Evolutionary conservation across 2,797 vertebrate genomes (phyloP), one percentile per base, ranked within the genome.

Genomic region (Eulemur albifrons): DNA sequence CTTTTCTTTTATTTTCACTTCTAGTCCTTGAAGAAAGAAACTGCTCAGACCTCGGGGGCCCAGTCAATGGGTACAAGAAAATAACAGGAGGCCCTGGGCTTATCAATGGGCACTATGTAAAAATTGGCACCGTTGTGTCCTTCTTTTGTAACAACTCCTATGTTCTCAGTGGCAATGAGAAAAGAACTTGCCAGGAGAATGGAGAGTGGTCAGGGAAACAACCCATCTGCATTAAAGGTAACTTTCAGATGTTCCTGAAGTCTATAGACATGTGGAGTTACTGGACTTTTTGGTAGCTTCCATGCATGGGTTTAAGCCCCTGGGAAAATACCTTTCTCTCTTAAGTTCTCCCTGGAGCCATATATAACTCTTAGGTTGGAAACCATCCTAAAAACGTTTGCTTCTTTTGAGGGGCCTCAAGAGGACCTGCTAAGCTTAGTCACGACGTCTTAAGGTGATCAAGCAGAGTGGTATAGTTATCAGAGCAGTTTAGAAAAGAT

Each of bases 151-250:
- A 99, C 98, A 99, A 99, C 97, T 99, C 99, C 0, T 99, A 99
- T 32, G 99, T 99, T 92, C 99, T 99, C 59, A 99, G 99, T 70
- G 99, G 99, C 43, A 99, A 98, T 5, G 97, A 98, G 91, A 98
- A 98, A 57, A 99, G 99, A 77, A 99, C 97, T 72, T 99, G 99
- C 98, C 99, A 99, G 98, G 98, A 99, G 0, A 95, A 99, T 45
- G 99, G 99, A 81, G 98, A 99, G 91, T 99, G 99, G 99, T 99
- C 99, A 81, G 99, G 99, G 73, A 99, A 98, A 72, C 99, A 99
- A 83, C 99, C 99, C 1, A 95, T 99, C 81, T 99, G 99, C 98
- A 98, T 99, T 93, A 99, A 99, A 99, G 99, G 99, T 99, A 99
- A 93, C 94, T 94, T 61, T 70, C 3, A 7, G 27, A 30, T 70